These are phyloP conservation scores for Stenotaenia linearis DNA, from an alignment of 2,888 invertebrate genomes.

Conservation along the genomic window DNA sequence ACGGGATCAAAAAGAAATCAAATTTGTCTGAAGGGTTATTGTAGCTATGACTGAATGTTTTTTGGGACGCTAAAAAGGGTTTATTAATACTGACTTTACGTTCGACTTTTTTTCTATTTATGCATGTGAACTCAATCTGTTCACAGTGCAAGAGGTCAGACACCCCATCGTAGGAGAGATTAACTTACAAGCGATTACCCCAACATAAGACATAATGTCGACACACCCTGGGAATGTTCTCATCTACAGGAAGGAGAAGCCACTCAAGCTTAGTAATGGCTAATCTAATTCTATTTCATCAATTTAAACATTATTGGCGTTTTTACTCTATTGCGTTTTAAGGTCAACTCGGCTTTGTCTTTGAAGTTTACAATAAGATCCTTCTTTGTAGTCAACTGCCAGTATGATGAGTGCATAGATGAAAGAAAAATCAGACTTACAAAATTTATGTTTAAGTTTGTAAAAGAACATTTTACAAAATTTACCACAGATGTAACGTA, in stretches of 20 bases:
- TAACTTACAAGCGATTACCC: constrained; percentile 19
- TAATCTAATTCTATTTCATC: constrained; percentile 23
- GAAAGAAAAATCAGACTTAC: too few species aligned
- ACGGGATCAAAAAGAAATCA: too few species aligned
- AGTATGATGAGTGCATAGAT: too few species aligned
- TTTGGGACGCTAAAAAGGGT: too few species aligned
- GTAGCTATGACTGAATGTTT: too few species aligned
- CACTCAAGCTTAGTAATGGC: background rate
- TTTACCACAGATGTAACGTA: too few species aligned
- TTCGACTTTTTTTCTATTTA: background rate
- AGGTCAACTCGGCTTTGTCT: background rate
- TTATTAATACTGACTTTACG: background rate
- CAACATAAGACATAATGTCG: background rate
- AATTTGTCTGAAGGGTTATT: too few species aligned
- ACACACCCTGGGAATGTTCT: constrained; percentile 15
- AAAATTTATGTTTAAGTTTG: too few species aligned
- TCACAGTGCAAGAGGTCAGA: constrained; percentile 11
- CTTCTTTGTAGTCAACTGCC: too few species aligned
- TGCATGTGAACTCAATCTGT: constrained; percentile 11
- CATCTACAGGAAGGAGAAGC: constrained; percentile 13
- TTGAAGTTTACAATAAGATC: background rate
- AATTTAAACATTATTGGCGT: constrained; percentile 22
- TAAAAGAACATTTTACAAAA: too few species aligned
- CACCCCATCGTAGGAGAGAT: background rate
- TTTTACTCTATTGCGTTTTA: constrained; percentile 10